A percentile compares a stretch with the other conserved stretches of the same genome.
Evolutionary conservation across 2,113 vertebrate species (phyloP).

Genomic region (Cololabis saira): DNA sequence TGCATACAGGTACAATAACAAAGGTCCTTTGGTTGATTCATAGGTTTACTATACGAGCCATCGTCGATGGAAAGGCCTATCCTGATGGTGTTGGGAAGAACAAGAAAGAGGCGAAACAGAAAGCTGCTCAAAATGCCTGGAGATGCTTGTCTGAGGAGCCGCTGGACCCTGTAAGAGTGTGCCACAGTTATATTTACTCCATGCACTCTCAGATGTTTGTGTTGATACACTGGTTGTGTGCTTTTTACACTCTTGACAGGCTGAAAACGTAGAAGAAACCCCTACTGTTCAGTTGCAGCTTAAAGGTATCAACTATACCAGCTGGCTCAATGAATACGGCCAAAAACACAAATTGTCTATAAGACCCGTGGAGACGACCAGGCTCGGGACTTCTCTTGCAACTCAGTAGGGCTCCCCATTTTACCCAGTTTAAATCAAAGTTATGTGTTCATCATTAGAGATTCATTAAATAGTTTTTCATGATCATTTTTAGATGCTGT

Average conservation of each 20-base stretch:
- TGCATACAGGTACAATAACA: neutral
- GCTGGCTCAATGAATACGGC: constrained; percentile 78
- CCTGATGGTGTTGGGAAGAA: constrained; percentile 65
- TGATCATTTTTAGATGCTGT: constrained; percentile 42
- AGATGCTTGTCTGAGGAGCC: constrained; percentile 4
- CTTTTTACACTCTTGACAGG: constrained; percentile 34
- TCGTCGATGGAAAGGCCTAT: constrained; percentile 58
- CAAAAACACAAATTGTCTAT: constrained; percentile 33
- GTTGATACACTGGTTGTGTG: neutral
- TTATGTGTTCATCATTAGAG: neutral
- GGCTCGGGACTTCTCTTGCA: neutral
- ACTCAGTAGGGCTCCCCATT: constrained; percentile 50
- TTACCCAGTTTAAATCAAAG: neutral
- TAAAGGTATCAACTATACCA: constrained; percentile 48
- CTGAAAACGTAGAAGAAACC: neutral
- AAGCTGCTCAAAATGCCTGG: constrained; percentile 74
- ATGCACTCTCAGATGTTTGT: neutral
- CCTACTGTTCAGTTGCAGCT: neutral
- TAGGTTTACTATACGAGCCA: constrained; percentile 69
- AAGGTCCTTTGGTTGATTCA: neutral
- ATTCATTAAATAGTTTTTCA: neutral
- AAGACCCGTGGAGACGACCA: constrained; percentile 15
- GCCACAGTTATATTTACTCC: neutral
- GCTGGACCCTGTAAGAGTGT: constrained; percentile 35
- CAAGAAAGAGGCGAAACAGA: constrained; percentile 78